phyloP scores from a whole-genome alignment of 2,888 invertebrate species.

The Tryphoninae sp. region DNA sequence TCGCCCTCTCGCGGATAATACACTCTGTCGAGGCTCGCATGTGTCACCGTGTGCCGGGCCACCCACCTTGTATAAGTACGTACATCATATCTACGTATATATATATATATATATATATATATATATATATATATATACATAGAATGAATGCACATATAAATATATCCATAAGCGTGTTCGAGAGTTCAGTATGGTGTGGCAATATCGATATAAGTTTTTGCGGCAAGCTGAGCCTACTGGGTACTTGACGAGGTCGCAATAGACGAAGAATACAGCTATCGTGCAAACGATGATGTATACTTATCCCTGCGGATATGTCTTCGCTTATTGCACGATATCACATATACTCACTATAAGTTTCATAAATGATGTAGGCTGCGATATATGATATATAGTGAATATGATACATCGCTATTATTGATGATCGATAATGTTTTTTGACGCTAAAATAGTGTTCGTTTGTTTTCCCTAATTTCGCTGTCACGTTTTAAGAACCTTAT shows the following conservation, averaged over 20 bases:
- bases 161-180: slow-evolving; percentile 23
- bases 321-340: slow-evolving; percentile 28
- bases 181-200: slow-evolving; percentile 32
- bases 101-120: slow-evolving; percentile 3
- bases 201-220: slow-evolving; percentile 35
- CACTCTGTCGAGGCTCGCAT: slow-evolving; percentile 34
- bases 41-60: slow-evolving; percentile 16
- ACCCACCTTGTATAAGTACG: neutral
- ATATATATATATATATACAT: slow-evolving; percentile 8
- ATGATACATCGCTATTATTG: neutral
- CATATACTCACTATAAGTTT: slow-evolving; percentile 15
- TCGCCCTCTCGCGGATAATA: slow-evolving; percentile 43
- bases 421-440: neutral
- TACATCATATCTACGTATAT: neutral
- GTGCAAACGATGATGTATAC: slow-evolving; percentile 34
- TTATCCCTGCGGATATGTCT: slow-evolving; percentile 23
- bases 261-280: slow-evolving; percentile 42
- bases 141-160: neutral
- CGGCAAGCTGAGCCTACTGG: slow-evolving; percentile 33
- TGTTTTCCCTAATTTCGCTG: neutral
- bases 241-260: slow-evolving; percentile 45
- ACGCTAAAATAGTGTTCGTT: slow-evolving; percentile 1
- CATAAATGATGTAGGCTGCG: slow-evolving; percentile 22
- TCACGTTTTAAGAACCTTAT: slow-evolving; percentile 12
- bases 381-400: neutral